These are phyloP conservation scores for Nomada flava DNA, from an alignment of 2,888 invertebrate species.

Conservation along the genomic window DNA sequence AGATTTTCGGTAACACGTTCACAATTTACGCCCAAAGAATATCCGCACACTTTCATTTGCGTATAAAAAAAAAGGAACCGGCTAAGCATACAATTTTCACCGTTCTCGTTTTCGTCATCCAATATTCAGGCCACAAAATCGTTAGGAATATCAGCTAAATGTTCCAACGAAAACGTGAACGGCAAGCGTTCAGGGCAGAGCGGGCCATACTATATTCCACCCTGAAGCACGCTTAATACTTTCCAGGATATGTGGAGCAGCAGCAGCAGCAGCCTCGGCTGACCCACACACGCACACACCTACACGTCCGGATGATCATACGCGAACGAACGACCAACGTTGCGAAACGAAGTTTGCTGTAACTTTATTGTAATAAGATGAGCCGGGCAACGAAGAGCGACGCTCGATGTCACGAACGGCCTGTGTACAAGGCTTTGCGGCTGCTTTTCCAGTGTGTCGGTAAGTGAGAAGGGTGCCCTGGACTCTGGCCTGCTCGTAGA, in stretches of 20 bases:
- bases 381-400: conserved; percentile 51
- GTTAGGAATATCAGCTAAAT: conserved; percentile 43
- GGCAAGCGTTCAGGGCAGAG: background rate
- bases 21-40: conserved; percentile 9
- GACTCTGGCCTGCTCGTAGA: conserved; percentile 76
- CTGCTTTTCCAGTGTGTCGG: conserved; percentile 77
- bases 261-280: conserved; percentile 1
- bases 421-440: conserved; percentile 73
- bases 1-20: background rate
- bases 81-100: conserved; percentile 32
- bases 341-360: conserved; percentile 78
- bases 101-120: conserved; percentile 28
- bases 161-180: conserved; percentile 13
- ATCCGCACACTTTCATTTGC: conserved; percentile 33
- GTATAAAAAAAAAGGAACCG: conserved; percentile 28
- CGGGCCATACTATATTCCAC: background rate
- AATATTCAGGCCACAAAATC: conserved; percentile 52
- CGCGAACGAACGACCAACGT: conserved; percentile 60
- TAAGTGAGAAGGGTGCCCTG: conserved; percentile 81
- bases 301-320: conserved; percentile 39
- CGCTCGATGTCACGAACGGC: conserved; percentile 52
- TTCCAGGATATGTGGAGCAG: conserved; percentile 40
- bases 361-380: conserved; percentile 82
- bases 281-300: conserved; percentile 16
- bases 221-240: conserved; percentile 34